A percentile compares a stretch with the other conserved stretches of the same genome.
Conservation (phyloP, 2,888 invertebrate species). For the Drosophila tripunctata region DNA sequence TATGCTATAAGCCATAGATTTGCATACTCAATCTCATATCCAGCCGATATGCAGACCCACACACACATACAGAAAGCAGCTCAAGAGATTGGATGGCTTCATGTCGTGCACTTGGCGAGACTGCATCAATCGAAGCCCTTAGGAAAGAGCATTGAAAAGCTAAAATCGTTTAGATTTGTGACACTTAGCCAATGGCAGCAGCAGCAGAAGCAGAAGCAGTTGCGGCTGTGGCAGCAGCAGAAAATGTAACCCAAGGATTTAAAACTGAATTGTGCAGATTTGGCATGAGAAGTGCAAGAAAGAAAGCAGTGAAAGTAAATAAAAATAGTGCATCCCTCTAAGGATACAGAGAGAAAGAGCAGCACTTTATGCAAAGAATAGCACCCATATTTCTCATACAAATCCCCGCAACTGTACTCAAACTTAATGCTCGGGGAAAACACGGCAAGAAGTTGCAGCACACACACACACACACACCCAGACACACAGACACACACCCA, state of each 20-base stretch:
- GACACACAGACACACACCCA: constrained; percentile 15
- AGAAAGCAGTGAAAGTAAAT: constrained; percentile 70
- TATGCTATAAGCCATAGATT: constrained; percentile 31
- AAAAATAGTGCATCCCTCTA: constrained; percentile 24
- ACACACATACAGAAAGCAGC: constrained; percentile 12
- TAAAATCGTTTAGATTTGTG: constrained; percentile 75
- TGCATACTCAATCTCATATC: constrained; percentile 38
- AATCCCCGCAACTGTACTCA: constrained; percentile 54
- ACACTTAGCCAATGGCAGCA: constrained; percentile 59
- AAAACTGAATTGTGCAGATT: constrained; percentile 61
- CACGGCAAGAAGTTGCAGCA: constrained; percentile 63
- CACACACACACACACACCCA: constrained; percentile 5
- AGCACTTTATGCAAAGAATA: constrained; percentile 69
- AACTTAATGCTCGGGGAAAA: constrained; percentile 66
- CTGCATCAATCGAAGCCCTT: constrained; percentile 58
- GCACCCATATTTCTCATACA: constrained; percentile 67
- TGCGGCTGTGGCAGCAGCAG: constrained; percentile 19
- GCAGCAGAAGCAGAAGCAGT: constrained; percentile 14
- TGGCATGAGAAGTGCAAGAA: constrained; percentile 58
- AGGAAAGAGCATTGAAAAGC: constrained; percentile 68
- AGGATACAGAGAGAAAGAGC: constrained; percentile 1
- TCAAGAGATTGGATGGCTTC: constrained; percentile 24
- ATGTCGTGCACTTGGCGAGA: constrained; percentile 21
- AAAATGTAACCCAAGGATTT: constrained; percentile 46
- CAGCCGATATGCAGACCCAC: constrained; percentile 6